phyloP scores from a whole-genome alignment of 1,140 invertebrate genomes.

The Diorhabda sublineata region DNA sequence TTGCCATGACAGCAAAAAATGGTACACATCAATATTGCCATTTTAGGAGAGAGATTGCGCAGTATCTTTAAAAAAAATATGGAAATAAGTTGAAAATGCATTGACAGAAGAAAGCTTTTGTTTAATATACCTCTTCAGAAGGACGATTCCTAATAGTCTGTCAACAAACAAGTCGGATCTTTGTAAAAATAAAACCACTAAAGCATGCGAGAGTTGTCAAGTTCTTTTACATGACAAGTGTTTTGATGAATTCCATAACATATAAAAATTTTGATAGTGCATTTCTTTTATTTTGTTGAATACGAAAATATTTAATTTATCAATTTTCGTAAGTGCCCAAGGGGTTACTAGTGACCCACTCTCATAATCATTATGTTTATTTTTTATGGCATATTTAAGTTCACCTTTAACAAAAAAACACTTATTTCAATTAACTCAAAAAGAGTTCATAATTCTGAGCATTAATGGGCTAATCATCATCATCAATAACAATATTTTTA shows the following conservation, averaged over 20 bases:
- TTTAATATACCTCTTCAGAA: not conserved
- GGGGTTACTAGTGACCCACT: not conserved
- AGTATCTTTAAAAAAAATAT: not conserved
- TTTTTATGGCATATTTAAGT: not conserved
- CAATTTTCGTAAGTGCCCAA: not conserved
- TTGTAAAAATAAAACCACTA: not conserved
- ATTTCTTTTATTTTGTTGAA: not conserved
- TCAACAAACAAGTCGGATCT: not conserved
- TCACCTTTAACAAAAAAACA: not conserved
- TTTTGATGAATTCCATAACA: not conserved
- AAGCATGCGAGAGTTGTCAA: not conserved
- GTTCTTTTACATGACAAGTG: not conserved
- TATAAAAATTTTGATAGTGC: not conserved
- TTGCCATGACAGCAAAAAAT: not conserved
- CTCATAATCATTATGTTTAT: conserved; percentile 1
- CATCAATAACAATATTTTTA: too few relatives aligned
- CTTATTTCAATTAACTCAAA: not conserved
- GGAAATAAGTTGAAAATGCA: not conserved
- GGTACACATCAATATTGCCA: not conserved
- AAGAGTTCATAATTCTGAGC: not conserved
- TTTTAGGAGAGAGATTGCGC: not conserved
- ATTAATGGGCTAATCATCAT: not conserved
- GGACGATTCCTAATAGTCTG: not conserved
- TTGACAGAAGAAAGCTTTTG: not conserved
- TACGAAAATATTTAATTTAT: not conserved